These are phyloP conservation scores for Tribolium freemani DNA, from an alignment of 2,888 invertebrate species.

Conservation along the genomic window DNA sequence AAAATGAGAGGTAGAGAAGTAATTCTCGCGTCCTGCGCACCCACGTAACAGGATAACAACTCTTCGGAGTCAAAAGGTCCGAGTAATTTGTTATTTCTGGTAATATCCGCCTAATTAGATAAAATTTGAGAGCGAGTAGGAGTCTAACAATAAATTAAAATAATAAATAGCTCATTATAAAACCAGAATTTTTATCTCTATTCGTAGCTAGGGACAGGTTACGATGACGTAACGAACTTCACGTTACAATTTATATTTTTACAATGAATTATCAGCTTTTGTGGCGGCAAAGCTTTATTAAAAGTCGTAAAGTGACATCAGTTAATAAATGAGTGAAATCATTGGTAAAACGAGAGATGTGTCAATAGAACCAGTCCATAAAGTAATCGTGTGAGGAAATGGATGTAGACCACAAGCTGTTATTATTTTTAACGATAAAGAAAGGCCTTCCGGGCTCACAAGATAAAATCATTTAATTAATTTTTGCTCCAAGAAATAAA, in stretches of 20 bases:
- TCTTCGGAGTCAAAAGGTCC: not conserved
- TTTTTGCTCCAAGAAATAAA: not conserved
- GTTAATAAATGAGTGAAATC: conserved; percentile 1
- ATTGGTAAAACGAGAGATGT: conserved; percentile 4
- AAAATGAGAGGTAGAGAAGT: not conserved
- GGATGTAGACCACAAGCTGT: not conserved
- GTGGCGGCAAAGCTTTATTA: not conserved
- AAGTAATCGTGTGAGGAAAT: not conserved
- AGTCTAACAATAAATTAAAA: conserved; percentile 12
- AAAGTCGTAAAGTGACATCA: not conserved
- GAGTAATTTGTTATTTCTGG: not conserved
- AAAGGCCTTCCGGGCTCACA: not conserved
- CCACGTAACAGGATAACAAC: not conserved
- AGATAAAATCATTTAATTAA: not conserved
- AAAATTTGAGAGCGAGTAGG: conserved; percentile 10
- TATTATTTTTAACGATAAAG: not conserved
- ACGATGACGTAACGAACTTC: not conserved
- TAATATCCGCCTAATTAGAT: conserved; percentile 1
- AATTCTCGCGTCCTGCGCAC: not conserved
- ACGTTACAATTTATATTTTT: conserved; percentile 2
- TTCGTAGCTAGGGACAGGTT: not conserved
- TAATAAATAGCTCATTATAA: conserved; percentile 6
- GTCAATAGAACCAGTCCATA: not conserved
- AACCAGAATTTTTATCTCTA: not conserved
- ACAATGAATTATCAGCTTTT: not conserved